Base-by-base conservation (phyloP, 2,888 invertebrate species). In the Dicranocentrus wangi region DNA sequence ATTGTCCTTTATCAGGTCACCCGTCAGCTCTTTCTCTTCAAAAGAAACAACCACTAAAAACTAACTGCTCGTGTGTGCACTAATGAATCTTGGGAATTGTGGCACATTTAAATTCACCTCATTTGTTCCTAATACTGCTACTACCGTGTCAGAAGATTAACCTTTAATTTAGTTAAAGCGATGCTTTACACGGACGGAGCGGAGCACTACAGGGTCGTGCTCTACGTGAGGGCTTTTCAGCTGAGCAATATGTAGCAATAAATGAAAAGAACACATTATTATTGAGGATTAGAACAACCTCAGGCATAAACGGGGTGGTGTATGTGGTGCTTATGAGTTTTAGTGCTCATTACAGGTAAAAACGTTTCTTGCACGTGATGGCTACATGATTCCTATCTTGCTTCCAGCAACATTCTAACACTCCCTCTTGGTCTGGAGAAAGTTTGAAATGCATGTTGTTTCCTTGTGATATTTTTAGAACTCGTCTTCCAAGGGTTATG, bases 1-100 rank as follows among this genome's bases (percentile, higher is more conserved):
- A 73, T 73, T 53, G 73, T 73, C 63, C 17, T 65, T 63, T 63
- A 63, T 65, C 73, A 73, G 63, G 73, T 53, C 19, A 72, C 43
- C 72, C 32, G 63, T 65, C 19, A 28, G 21, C 53, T 32, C 17
- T 32, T 19, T 25, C 23, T 43, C 7, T 43, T 28, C 21, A 21
- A 65, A 65, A 19, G 42, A 43, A 39, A 43, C 19, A 28, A 28
- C 2, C 15, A 60, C 28, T 60, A 28, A 60, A 21, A 8, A 32
- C 32, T 32, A 7, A 32, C 32, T 7, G 10, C 32, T 32, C 32
- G 32, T 32, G 5, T 7, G 32, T 32, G 10, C 32, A 23, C 55
- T 61, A 61, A 61, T 61, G 61, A 61, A 61, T 61, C 61, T 61
- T 61, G 55, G 55, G 55, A 55, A 55, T 55, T 23, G 55, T 15